Percentiles rank a stretch among this genome's conserved stretches.
Conservation (phyloP, 2,797 vertebrate genomes). For the Sebastolobus altivelis region DNA sequence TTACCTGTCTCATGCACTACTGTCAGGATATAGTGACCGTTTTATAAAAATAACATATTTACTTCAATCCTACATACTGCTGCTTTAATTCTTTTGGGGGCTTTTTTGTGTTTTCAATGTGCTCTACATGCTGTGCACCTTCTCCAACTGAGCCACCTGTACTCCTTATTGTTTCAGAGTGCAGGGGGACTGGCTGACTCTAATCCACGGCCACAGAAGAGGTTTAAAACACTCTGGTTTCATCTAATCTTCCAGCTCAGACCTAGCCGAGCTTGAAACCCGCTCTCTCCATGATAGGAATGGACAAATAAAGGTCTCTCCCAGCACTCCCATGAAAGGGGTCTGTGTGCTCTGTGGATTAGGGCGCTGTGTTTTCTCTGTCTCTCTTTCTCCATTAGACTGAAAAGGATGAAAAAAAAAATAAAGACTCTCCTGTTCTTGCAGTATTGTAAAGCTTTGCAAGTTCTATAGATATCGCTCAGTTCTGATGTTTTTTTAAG, state of each 20-base stretch:
- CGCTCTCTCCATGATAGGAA: slow-evolving; percentile 88
- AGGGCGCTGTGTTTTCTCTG: slow-evolving; percentile 80
- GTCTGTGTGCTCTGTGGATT: slow-evolving; percentile 92
- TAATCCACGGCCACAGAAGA: slow-evolving; percentile 94
- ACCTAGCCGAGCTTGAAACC: slow-evolving; percentile 89
- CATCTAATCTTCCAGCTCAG: slow-evolving; percentile 97
- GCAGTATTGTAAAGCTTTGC: slow-evolving; percentile 71
- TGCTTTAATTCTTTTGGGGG: not conserved
- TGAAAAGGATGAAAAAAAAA: slow-evolving; percentile 79
- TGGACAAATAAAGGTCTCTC: slow-evolving; percentile 91
- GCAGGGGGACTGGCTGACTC: slow-evolving; percentile 84
- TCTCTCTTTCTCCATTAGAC: slow-evolving; percentile 87
- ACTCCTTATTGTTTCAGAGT: slow-evolving; percentile 83
- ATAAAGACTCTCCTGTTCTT: slow-evolving; percentile 83
- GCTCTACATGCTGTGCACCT: slow-evolving; percentile 28
- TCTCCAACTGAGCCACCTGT: slow-evolving; percentile 68
- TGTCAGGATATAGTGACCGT: too few relatives aligned
- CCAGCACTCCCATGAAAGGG: slow-evolving; percentile 90
- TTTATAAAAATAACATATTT: too few relatives aligned
- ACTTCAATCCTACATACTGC: too few relatives aligned
- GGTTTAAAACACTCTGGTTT: slow-evolving; percentile 98
- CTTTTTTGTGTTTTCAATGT: slow-evolving; percentile 2
- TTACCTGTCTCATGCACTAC: too few relatives aligned
- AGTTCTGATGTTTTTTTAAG: slow-evolving; percentile 12
- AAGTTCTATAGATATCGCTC: slow-evolving; percentile 66